Conservation (phyloP, 30 jellyfish, hydroid and myxozoan genomes). For the Hydractinia echinata region DNA sequence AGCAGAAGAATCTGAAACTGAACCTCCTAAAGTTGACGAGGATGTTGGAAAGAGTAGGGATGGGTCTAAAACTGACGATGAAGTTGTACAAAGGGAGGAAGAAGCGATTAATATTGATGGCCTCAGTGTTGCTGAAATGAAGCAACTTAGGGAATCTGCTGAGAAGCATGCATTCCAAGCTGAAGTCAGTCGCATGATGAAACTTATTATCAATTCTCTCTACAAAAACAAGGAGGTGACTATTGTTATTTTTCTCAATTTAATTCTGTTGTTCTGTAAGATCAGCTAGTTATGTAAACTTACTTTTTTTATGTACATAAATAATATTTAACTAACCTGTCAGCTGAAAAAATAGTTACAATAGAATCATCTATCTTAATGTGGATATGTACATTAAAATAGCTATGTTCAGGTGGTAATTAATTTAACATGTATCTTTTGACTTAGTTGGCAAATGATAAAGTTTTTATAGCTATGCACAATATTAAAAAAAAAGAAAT, state of each 20-base stretch:
- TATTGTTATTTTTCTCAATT: neutral
- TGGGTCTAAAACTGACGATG: constrained; percentile 98
- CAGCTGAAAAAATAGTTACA: too few species aligned
- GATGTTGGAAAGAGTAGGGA: constrained; percentile 97
- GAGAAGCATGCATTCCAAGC: constrained; percentile 97
- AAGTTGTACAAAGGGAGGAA: constrained; percentile 95
- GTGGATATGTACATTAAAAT: too few species aligned
- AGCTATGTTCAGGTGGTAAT: too few species aligned
- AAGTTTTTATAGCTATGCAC: too few species aligned
- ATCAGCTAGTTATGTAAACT: too few species aligned
- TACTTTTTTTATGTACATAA: too few species aligned
- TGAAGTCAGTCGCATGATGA: constrained; percentile 99
- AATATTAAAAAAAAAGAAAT: too few species aligned
- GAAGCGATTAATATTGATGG: constrained; percentile 99
- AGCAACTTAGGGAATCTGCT: constrained; percentile 85
- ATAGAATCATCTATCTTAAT: too few species aligned
- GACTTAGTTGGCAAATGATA: too few species aligned
- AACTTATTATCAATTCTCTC: constrained; percentile 91
- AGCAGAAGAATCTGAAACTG: constrained; percentile 51
- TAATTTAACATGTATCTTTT: too few species aligned
- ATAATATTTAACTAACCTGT: too few species aligned
- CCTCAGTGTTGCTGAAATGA: constrained; percentile 96
- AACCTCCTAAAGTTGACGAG: constrained; percentile 79
- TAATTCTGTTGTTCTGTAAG: too few species aligned
- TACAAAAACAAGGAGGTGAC: constrained; percentile 97